Conservation (phyloP, 2,113 vertebrate species). For the Lipotes vexillifer region DNA sequence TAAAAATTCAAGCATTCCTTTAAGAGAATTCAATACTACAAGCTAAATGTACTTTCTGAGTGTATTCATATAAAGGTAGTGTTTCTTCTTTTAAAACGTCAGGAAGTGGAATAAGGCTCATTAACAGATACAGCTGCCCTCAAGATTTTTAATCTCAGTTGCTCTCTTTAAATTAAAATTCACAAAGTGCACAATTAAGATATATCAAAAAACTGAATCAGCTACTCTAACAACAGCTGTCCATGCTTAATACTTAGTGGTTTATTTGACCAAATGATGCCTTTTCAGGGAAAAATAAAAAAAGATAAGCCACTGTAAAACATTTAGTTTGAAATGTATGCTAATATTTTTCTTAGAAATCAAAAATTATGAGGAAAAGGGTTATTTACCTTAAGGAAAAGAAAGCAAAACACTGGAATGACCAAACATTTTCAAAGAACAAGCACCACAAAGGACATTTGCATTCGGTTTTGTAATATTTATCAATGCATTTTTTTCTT, state of each 20-base stretch:
- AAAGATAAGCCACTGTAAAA: conserved; percentile 85
- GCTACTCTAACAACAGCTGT: conserved; percentile 87
- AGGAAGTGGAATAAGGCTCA: conserved; percentile 81
- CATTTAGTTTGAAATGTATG: conserved; percentile 83
- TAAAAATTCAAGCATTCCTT: conserved; percentile 82
- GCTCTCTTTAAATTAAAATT: conserved; percentile 86
- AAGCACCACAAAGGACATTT: conserved; percentile 86
- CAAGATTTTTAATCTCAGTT: conserved; percentile 78
- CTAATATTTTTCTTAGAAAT: conserved; percentile 82
- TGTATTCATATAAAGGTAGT: conserved; percentile 76
- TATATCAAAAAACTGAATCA: conserved; percentile 81
- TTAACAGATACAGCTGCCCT: conserved; percentile 89
- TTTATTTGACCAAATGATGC: conserved; percentile 82
- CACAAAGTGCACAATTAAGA: conserved; percentile 89
- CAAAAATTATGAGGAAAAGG: conserved; percentile 80
- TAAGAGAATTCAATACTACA: conserved; percentile 87
- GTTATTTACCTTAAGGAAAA: conserved; percentile 82
- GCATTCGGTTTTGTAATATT: conserved; percentile 81
- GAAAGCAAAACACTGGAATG: conserved; percentile 86
- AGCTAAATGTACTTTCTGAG: conserved; percentile 81
- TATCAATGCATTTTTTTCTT: conserved; percentile 63
- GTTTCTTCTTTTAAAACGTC: conserved; percentile 72
- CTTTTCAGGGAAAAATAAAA: conserved; percentile 73
- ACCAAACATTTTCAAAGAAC: conserved; percentile 85
- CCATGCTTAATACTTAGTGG: conserved; percentile 90